phyloP scores from a whole-genome alignment of 1,140 invertebrate species.

The Conus betulinus region DNA sequence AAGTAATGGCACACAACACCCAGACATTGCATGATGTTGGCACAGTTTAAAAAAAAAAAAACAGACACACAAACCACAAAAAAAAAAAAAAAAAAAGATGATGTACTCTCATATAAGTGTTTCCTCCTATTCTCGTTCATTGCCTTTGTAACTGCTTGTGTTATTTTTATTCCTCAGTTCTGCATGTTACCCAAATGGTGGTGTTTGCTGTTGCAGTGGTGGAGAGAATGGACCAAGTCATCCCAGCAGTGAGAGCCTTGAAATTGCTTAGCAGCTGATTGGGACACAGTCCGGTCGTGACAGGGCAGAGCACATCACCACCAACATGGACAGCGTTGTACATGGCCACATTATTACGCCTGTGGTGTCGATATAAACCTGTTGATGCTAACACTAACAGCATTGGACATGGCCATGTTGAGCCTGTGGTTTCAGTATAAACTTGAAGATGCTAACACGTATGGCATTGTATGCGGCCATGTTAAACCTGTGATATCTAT shows the following conservation, averaged over 20 bases:
- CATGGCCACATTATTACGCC: not conserved
- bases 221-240: constrained; percentile 66
- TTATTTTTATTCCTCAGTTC: too few species aligned
- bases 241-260: constrained; percentile 69
- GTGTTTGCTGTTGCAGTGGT: not conserved
- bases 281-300: not conserved
- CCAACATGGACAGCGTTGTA: not conserved
- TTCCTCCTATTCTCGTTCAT: too few species aligned
- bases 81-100: too few species aligned
- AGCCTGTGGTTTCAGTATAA: not conserved
- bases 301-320: not conserved
- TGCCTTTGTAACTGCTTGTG: too few species aligned
- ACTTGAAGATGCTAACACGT: not conserved
- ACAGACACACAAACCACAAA: too few species aligned
- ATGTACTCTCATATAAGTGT: too few species aligned
- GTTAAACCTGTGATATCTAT: too few species aligned
- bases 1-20: too few species aligned
- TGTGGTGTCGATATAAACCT: not conserved
- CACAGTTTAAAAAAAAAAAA: too few species aligned
- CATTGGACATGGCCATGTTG: not conserved
- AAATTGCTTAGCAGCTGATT: constrained; percentile 63
- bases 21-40: too few species aligned
- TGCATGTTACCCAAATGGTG: too few species aligned
- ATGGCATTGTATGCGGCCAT: too few species aligned
- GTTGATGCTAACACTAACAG: not conserved